Conservation (phyloP, 2,113 vertebrate genomes). For the Dolichotis patagonum region DNA sequence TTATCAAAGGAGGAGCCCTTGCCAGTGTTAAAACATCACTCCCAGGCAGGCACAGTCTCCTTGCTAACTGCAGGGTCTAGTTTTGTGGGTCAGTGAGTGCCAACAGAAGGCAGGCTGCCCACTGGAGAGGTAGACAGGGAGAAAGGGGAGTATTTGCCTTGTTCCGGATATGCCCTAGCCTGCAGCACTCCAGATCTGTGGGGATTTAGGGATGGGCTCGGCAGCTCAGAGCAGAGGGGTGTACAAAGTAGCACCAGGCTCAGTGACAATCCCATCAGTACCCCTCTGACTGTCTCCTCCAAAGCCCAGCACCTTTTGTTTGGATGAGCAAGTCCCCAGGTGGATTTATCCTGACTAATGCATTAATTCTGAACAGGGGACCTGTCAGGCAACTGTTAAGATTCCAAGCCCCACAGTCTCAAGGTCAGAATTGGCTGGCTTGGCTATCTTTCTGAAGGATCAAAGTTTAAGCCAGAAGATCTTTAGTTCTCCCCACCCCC, state of each 20-base stretch:
- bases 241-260: neutral
- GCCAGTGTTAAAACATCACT: neutral
- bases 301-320: neutral
- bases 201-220: neutral
- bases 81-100: neutral
- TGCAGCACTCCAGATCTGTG: neutral
- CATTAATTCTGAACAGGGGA: neutral
- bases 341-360: neutral
- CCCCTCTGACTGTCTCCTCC: neutral
- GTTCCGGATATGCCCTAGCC: neutral
- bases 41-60: accelerated
- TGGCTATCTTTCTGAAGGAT: slow-evolving; percentile 69
- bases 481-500: slow-evolving; percentile 57
- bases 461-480: slow-evolving; percentile 69
- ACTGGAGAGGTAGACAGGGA: neutral
- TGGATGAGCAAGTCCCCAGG: neutral
- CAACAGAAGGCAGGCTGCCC: neutral
- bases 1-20: neutral
- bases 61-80: neutral
- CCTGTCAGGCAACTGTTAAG: neutral
- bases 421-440: slow-evolving; percentile 43
- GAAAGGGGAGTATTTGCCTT: neutral
- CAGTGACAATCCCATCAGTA: neutral
- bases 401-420: neutral
- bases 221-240: neutral